phyloP scores from a whole-genome alignment of 2,888 invertebrate species.

The Protodeltote pygarga region DNA sequence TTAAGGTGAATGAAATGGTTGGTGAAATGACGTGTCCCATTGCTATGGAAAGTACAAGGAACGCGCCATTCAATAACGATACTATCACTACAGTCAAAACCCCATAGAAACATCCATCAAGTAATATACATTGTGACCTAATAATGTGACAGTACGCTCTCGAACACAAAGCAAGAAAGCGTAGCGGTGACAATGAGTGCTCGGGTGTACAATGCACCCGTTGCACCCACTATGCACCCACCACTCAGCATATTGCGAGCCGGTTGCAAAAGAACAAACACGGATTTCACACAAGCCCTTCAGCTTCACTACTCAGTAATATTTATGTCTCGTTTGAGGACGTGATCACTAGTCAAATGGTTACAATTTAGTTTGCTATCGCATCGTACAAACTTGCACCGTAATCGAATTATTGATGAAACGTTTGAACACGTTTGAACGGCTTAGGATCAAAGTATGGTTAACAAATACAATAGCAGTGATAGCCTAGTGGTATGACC shows the following conservation, averaged over 20 bases:
- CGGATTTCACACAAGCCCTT: conserved; percentile 21
- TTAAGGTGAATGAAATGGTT: too few species aligned
- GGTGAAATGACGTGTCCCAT: too few species aligned
- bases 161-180: conserved; percentile 44
- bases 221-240: conserved; percentile 45
- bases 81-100: not conserved
- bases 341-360: not conserved
- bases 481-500: too few species aligned
- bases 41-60: too few species aligned
- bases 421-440: too few species aligned
- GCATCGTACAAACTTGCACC: too few species aligned
- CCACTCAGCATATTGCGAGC: conserved; percentile 72
- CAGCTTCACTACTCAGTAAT: conserved; percentile 21
- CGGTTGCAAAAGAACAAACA: conserved; percentile 61
- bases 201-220: conserved; percentile 11
- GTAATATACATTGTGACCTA: conserved; percentile 34
- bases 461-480: too few species aligned
- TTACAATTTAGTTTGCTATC: too few species aligned
- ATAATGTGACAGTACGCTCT: conserved; percentile 20
- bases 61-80: not conserved
- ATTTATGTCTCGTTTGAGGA: conserved; percentile 17
- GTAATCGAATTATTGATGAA: too few species aligned
- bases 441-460: too few species aligned
- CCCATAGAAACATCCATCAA: conserved; percentile 1
- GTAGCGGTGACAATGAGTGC: conserved; percentile 40